These are phyloP conservation scores for Acanthornis magna DNA, from an alignment of 2,797 vertebrate species.

Conservation along the genomic window DNA sequence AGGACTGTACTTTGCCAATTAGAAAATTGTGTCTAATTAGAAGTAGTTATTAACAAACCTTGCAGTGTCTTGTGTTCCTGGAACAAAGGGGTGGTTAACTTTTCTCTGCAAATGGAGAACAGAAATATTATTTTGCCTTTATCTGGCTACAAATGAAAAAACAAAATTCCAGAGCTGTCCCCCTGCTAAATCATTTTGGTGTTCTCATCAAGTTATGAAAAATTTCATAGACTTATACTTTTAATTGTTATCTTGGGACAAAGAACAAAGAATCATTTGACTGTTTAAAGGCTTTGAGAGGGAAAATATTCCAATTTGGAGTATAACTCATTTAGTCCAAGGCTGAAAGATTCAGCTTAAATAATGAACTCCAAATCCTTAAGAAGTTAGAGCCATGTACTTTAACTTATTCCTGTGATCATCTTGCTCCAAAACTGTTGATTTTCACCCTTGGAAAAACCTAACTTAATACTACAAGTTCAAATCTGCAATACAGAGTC, in stretches of 20 bases:
- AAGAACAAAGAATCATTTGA: not conserved
- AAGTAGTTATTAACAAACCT: not conserved
- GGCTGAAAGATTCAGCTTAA: slow-evolving; percentile 49
- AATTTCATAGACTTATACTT: slow-evolving; percentile 34
- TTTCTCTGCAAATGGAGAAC: not conserved
- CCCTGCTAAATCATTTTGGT: not conserved
- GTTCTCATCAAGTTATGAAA: slow-evolving; percentile 10
- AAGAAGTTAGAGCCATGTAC: not conserved
- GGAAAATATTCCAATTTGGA: not conserved
- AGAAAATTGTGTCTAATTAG: not conserved
- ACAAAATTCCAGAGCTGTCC: not conserved
- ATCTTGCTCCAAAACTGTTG: not conserved
- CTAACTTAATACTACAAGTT: slow-evolving; percentile 19
- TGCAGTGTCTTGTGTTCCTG: not conserved
- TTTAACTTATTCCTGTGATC: not conserved
- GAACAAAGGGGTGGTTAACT: not conserved
- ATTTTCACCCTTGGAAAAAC: not conserved
- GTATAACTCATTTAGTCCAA: slow-evolving; percentile 37
- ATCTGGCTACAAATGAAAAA: not conserved
- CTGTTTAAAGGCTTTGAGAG: not conserved
- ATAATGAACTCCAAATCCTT: slow-evolving; percentile 40
- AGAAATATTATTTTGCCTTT: not conserved
- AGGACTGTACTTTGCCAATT: not conserved
- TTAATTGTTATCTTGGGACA: slow-evolving; percentile 22
- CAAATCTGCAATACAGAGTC: not conserved